Conservation (phyloP, 2,888 invertebrate species). For the Dolichomitus sp. region DNA sequence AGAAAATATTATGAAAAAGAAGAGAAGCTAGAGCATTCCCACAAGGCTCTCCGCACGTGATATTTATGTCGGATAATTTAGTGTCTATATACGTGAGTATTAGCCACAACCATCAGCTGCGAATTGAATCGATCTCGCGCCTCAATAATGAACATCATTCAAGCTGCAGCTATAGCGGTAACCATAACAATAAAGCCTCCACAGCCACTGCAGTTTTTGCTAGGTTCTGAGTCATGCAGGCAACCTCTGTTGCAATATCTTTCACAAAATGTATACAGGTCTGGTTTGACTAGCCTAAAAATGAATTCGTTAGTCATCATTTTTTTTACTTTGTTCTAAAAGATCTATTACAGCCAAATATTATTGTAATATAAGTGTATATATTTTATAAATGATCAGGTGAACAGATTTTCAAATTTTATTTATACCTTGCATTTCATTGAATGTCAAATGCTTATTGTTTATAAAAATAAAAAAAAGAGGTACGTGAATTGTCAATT, state of each 20-base stretch:
- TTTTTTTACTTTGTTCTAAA: no score
- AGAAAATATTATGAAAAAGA: background rate
- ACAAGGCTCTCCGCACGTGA: background rate
- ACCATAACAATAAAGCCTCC: constrained; percentile 24
- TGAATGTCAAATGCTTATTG: no score
- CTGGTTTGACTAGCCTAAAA: background rate
- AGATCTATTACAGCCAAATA: no score
- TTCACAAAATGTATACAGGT: background rate
- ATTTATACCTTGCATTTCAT: no score
- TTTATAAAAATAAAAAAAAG: no score
- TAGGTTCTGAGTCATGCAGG: constrained; percentile 17
- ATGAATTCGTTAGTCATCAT: background rate
- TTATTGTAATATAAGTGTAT: no score
- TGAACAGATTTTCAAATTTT: no score
- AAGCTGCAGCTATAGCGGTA: constrained; percentile 11
- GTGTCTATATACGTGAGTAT: constrained; percentile 10
- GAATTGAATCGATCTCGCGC: constrained; percentile 33
- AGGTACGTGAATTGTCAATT: no score
- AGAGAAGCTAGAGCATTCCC: background rate
- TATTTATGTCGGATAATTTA: constrained; percentile 17
- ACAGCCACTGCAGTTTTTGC: background rate
- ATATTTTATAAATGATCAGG: no score
- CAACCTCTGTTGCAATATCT: constrained; percentile 29
- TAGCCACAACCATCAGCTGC: constrained; percentile 34
- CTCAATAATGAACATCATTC: constrained; percentile 38